Evolutionary conservation across 2,113 vertebrate genomes (phyloP).

Genomic region (Synodontis membranacea): DNA sequence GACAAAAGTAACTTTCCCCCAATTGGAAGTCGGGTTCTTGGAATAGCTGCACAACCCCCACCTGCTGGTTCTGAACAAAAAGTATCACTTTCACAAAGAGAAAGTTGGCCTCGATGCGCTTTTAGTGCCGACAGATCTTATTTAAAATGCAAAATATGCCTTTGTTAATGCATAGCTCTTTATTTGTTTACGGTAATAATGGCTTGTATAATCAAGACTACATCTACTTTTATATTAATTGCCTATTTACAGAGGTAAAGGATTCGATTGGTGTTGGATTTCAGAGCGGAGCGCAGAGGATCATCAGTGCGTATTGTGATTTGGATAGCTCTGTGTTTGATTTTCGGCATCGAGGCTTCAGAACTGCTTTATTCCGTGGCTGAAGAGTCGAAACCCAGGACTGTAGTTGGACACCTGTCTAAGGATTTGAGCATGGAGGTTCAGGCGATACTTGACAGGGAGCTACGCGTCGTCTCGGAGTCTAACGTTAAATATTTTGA

Average conservation of each 20-base stretch:
- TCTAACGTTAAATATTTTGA: slow-evolving; percentile 56
- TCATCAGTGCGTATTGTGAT: background rate
- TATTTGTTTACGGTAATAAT: background rate
- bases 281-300: background rate
- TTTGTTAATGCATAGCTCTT: no score
- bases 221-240: background rate
- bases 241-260: background rate
- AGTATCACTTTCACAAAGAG: slow-evolving; percentile 4
- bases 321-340: slow-evolving; percentile 31
- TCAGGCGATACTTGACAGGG: slow-evolving; percentile 39
- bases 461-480: slow-evolving; percentile 57
- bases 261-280: slow-evolving; percentile 5
- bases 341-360: slow-evolving; percentile 8
- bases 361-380: slow-evolving; percentile 60
- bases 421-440: slow-evolving; percentile 59
- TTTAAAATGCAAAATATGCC: background rate
- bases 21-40: slow-evolving; percentile 40
- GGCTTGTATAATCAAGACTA: no score
- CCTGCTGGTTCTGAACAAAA: background rate
- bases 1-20: slow-evolving; percentile 43
- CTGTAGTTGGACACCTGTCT: slow-evolving; percentile 56
- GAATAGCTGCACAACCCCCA: background rate
- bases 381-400: slow-evolving; percentile 58
- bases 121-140: background rate
- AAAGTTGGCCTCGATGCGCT: background rate